Evolutionary conservation across 2,113 vertebrate genomes (phyloP).

Genomic region (Apaloderma vittatum): DNA sequence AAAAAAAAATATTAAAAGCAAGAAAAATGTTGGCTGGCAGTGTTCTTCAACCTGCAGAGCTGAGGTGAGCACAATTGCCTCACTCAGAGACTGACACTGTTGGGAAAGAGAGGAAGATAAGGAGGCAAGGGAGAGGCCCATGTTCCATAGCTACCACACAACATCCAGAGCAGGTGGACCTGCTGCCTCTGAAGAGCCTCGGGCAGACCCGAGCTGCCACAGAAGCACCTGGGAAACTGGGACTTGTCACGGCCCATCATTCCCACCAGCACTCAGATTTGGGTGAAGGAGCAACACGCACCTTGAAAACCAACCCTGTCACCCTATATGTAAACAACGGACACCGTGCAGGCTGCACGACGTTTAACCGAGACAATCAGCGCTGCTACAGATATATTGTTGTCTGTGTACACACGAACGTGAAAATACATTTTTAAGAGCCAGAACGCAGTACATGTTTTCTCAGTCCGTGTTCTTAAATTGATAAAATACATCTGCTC

Average conservation of each 20-base stretch:
- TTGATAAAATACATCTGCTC: constrained; percentile 71
- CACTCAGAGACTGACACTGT: background rate
- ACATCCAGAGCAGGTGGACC: background rate
- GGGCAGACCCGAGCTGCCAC: background rate
- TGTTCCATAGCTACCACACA: background rate
- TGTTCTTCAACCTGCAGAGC: background rate
- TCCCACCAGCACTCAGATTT: background rate
- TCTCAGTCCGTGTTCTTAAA: constrained; percentile 35
- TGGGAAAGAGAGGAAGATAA: background rate
- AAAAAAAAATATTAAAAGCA: background rate
- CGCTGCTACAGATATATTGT: constrained; percentile 29
- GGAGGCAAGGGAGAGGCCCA: background rate
- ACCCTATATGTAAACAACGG: background rate
- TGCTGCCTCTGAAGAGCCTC: background rate
- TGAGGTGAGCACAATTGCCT: background rate
- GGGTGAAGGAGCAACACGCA: background rate
- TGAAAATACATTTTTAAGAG: constrained; percentile 29
- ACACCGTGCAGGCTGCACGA: background rate
- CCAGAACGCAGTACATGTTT: background rate
- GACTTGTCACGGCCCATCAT: background rate
- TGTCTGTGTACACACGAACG: constrained; percentile 27
- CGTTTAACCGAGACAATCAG: background rate
- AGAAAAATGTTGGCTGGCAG: background rate
- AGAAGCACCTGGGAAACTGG: background rate
- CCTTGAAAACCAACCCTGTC: background rate